Evolutionary conservation across 2,888 invertebrate genomes (phyloP), one percentile per base, ranked within the genome.

Genomic region (Tanypteryx hageni): DNA sequence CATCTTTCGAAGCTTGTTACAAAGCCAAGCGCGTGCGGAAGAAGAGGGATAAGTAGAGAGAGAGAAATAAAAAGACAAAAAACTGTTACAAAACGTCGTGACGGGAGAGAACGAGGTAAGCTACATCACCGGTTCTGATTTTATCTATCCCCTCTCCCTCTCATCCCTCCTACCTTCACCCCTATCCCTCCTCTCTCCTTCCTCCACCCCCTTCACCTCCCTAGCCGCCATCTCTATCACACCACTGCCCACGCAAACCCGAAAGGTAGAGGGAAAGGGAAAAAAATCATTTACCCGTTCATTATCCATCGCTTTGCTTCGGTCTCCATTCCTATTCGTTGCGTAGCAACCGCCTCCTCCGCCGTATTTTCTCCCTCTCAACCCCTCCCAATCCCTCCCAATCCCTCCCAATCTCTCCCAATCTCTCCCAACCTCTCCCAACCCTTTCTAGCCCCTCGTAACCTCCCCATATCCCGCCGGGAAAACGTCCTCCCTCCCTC

Each of bases 251-350:
- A 57, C 83, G 57, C 18, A 83, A 83, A 57, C 56, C 44, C 56
- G 57, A 83, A 83, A 18, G 83, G 57, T 57, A 82, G 13, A 16
- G 0, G 11, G 83, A 18, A 44, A 14, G 58, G 57, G 22, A n/a
- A 86, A 86, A 86, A 86, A 57, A 27, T 22, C 59, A 86, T 59
- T 86, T 57, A 59, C 22, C 85, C 85, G 27, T 59, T 86, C 22
- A 86, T 86, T 58, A 86, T 86, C 85, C 22, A 86, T 86, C 58
- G 85, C 85, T 86, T 59, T 86, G 58, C 85, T 59, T 59, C 58
- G 22, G n/a, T 61, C 13, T 7, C 18, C 18, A 2, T 61, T 7
- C 13, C 27, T 57, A n/a, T 13, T 8, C 59, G 85, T 58, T 27
- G 58, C 59, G 10, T 83, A n/a, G 83, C 56, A 83, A 83, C 83